Base-by-base conservation (phyloP, 2,888 invertebrate species). In the Ectemnius continuus region DNA sequence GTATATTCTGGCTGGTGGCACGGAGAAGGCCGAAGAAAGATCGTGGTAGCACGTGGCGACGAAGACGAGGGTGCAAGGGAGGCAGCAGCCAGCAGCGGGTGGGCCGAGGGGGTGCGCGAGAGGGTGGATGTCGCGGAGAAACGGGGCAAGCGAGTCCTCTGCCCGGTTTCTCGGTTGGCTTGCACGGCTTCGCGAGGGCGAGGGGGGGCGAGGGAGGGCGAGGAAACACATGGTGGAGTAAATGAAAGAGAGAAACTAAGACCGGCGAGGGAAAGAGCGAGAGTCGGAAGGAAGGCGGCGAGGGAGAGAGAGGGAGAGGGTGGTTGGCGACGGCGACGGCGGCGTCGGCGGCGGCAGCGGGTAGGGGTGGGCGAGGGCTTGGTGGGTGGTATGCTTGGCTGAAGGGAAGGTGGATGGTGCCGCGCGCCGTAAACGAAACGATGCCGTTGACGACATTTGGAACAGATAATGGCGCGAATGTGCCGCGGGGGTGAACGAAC, bases 401-500 rank as follows among this genome's bases (percentile, higher is more conserved):
- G 73, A 69, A 74, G 73, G 67, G 81, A 81, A 75, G 80, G 82
- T 70, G 80, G 76, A 36, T 36, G 36, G 78, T 76, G 78, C 73
- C 81, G 83, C 77, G 78, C 83, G 80, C 86, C 86, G 89, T 89
- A 89, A 90, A 90, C 89, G 90, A 88, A 90, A 90, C 89, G 89
- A 89, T 88, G 88, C 85, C 87, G 88, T 85, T 88, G 89, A 90
- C 90, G 90, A 90, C 90, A 90, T 90, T 90, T 88, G 89, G 89
- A 90, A 89, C 88, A 89, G 90, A 90, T 90, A 90, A 90, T 90
- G 90, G 90, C 87, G 90, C 87, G 90, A 90, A 90, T 90, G 90
- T 89, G 85, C 87, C 87, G 89, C 88, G 90, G 88, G 90, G 90
- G 90, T 90, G 90, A 90, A 90, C 89, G 90, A 90, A 90, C 90